phyloP scores from a whole-genome alignment of 1,140 invertebrate genomes.

The Drosophila tristis region DNA sequence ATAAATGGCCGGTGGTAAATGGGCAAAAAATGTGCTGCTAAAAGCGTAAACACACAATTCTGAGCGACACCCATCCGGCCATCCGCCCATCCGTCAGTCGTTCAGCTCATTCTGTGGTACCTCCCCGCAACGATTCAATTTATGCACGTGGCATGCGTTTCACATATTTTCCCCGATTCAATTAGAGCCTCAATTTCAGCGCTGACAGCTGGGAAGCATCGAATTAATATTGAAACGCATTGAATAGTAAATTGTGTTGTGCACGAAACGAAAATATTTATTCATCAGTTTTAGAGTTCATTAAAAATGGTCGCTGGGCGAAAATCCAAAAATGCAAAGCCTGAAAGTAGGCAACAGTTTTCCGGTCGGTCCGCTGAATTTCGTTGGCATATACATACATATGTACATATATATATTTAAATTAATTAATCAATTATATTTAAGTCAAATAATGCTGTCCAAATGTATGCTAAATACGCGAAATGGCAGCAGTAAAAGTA shows the following conservation, averaged over 20 bases:
- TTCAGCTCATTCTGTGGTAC: background rate
- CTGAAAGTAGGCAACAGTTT: conserved; percentile 44
- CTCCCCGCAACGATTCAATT: conserved; percentile 32
- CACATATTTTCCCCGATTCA: conserved; percentile 34
- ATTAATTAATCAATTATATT: background rate
- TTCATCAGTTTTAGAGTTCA: conserved; percentile 47
- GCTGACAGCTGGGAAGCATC: conserved; percentile 30
- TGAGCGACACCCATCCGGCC: conserved; percentile 16
- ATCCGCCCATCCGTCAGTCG: background rate
- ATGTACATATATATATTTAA: background rate
- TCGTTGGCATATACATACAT: conserved; percentile 19
- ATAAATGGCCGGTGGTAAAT: conserved; percentile 45
- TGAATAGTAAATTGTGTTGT: conserved; percentile 42
- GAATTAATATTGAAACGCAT: conserved; percentile 45
- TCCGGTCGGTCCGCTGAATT: background rate
- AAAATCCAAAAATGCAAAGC: conserved; percentile 44
- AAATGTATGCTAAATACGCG: no score
- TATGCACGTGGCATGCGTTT: conserved; percentile 39
- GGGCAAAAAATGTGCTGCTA: conserved; percentile 13
- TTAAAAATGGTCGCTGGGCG: conserved; percentile 35
- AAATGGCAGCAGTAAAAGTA: no score
- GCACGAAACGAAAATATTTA: conserved; percentile 27
- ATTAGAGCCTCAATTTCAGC: conserved; percentile 34
- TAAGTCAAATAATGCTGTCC: no score
- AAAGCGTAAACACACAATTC: conserved; percentile 29